Evolutionary conservation across 2,113 vertebrate genomes (phyloP), one percentile per base, ranked within the genome.

Genomic region (Zosterops hypoxanthus): DNA sequence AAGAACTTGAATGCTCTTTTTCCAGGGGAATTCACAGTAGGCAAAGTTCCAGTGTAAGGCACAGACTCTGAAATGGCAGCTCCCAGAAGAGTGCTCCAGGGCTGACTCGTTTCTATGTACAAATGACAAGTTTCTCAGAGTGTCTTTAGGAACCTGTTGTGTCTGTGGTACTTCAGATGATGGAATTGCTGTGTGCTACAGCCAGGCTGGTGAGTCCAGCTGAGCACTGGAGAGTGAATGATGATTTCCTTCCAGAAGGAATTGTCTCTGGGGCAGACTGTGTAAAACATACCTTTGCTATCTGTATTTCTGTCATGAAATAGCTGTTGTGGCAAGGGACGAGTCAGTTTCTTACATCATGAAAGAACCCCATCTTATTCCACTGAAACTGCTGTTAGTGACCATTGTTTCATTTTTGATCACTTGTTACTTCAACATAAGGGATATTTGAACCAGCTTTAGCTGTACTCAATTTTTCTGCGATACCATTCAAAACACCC

Each of bases 21-120:
- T 85, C 34, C 68, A 49, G 47, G 60, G 42, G 92, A 86, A 88
- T 94, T 94, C 68, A 86, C 56, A 78, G 71, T n/a, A 88, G 39
- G 9, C n/a, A 87, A 72, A 59, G 21, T 91, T 92, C 55, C 57
- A 86, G 55, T 19, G 36, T 34, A 59, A 94, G 59, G 46, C 31
- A 66, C 50, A 93, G 46, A 64, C 39, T 80, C 56, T 0, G 18
- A 92, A 96, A 96, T 88, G 68, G 31, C 92, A 96, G 76, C 52
- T 94, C 92, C 79, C 90, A 57, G 16, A 88, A 93, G 90, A 82
- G 15, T 63, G 34, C n/a, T 92, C 72, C 47, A 36, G 79, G 42
- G 59, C 56, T 90, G 63, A 83, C 39, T 75, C 12, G 20, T 60
- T 77, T 73, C 50, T 47, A 15, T 36, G 55, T 23, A 60, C 75